Base-by-base conservation (phyloP, 2,113 vertebrate species). In the Zosterops hypoxanthus region DNA sequence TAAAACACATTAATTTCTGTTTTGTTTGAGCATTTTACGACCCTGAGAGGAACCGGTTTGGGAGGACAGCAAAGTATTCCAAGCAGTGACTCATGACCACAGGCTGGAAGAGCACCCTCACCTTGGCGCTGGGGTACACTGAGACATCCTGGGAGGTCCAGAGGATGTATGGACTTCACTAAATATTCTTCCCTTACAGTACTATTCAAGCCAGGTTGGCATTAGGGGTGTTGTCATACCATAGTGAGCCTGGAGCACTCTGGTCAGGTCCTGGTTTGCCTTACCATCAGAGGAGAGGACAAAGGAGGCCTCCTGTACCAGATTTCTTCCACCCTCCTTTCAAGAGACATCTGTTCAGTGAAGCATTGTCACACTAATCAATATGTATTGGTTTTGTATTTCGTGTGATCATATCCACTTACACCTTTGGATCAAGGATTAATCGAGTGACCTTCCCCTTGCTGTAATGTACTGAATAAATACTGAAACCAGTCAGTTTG, bases 311-410 rank as follows among this genome's bases (percentile, higher is more conserved):
- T n/a, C 39, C 41, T 5, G 0, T 39, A 57, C 34, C 25, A 49
- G 57, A n/a, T 7, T 21, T 11, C 22, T 90, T 83, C 44, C 33
- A 28, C 36, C 75, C 5, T 33, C 21, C 68, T 61, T 63, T 86
- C 59, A 80, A 80, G 64, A 75, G 70, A 29, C 19, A 52, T n/a
- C 42, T 56, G 29, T 44, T 70, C 68, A 47, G 52, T 25, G 47
- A 53, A 66, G 46, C 76, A 21, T 34, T 83, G 70, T 65, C 84
- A 81, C 0, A 0, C 34, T 53, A 42, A 89, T 94, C 90, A 44
- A 77, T 86, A 85, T 8, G 44, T 87, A 91, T 92, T 72, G 66
- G 88, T 59, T 92, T 95, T 75, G 41, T 52, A 56, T 91, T 76
- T 73, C 26, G 7, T 71, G 25, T 19, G 0, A 88, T 95, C 82